Evolutionary conservation across 1,140 invertebrate genomes (phyloP).

Genomic region (Polypedilum vanderplanki): DNA sequence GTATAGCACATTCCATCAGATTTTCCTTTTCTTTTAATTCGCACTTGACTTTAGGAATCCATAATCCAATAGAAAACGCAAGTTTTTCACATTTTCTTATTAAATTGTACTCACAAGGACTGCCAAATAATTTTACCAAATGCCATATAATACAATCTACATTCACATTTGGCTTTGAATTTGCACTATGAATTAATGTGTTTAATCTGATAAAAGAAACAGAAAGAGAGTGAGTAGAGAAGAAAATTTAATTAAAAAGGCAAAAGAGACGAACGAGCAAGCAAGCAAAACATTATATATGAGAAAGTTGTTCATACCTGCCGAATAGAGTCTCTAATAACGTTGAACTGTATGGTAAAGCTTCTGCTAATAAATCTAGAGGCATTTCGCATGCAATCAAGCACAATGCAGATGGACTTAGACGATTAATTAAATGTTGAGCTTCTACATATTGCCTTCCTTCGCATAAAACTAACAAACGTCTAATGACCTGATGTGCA

Average conservation of each 20-base stretch:
- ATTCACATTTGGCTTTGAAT: slow-evolving; percentile 54
- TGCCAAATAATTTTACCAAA: slow-evolving; percentile 69
- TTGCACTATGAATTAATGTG: slow-evolving; percentile 45
- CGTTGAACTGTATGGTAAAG: slow-evolving; percentile 76
- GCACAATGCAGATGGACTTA: slow-evolving; percentile 65
- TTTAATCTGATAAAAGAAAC: slow-evolving; percentile 45
- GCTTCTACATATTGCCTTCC: slow-evolving; percentile 72
- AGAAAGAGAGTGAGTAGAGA: slow-evolving; percentile 29
- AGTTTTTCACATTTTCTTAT: slow-evolving; percentile 51
- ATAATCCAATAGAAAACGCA: slow-evolving; percentile 48
- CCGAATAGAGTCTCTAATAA: slow-evolving; percentile 79
- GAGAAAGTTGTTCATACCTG: slow-evolving; percentile 46
- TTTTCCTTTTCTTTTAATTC: slow-evolving; percentile 54
- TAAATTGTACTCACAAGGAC: slow-evolving; percentile 54
- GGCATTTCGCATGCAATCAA: slow-evolving; percentile 70
- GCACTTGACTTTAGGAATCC: slow-evolving; percentile 50
- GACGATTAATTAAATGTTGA: slow-evolving; percentile 63
- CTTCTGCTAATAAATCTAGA: slow-evolving; percentile 76
- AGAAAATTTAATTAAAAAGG: slow-evolving; percentile 23
- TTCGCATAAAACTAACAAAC: slow-evolving; percentile 67
- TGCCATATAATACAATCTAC: slow-evolving; percentile 73
- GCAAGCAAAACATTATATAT: background rate
- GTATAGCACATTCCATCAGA: slow-evolving; percentile 63
- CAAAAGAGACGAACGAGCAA: too few species aligned
- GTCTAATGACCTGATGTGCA: slow-evolving; percentile 63